Evolutionary conservation across 2,113 vertebrate genomes (phyloP), one percentile per base, ranked within the genome.

Genomic region (Anas platyrhynchos): DNA sequence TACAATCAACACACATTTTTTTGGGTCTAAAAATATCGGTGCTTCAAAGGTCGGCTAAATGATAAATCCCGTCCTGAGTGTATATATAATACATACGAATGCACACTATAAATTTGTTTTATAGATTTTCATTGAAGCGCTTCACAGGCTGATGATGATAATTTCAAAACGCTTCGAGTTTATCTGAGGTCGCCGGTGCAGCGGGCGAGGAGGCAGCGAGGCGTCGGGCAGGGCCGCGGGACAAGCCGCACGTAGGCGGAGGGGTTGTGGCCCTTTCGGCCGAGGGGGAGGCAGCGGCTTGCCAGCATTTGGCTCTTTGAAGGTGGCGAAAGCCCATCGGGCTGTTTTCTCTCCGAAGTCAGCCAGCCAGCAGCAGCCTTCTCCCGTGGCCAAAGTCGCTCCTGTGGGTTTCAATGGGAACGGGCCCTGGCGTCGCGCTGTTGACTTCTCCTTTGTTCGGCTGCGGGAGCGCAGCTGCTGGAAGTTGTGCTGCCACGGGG

Each of bases 91-190:
- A 91, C 88, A 77, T 94, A 73, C 7, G 50, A 91, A 92, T 95
- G 91, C 92, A 83, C 92, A 73, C 86, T 93, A 79, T 96, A 95
- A 94, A 96, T 96, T 96, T 82, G 81, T 82, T 96, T 96, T 96
- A 96, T 96, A 91, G 95, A 93, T 96, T 95, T 96, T 91, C 93
- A 83, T 80, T 91, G 94, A 96, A 93, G 94, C 84, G 91, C 88
- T 95, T 93, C 86, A 93, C 92, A 96, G 93, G 76, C 91, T 79
- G 84, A 95, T 89, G 94, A 74, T 91, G 94, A 74, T 92, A 93
- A 96, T 95, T 93, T 94, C 81, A 73, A 43, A 95, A 86, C 4
- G 7, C 66, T 95, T 62, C 0, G 67, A 46, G 93, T 96, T 96
- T 96, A 96, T 96, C 92, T 79, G 95, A 95, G 96, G 94, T 96